These are phyloP conservation scores for Hippopotamyrus pictus DNA, from an alignment of 2,797 vertebrate genomes.

Conservation along the genomic window DNA sequence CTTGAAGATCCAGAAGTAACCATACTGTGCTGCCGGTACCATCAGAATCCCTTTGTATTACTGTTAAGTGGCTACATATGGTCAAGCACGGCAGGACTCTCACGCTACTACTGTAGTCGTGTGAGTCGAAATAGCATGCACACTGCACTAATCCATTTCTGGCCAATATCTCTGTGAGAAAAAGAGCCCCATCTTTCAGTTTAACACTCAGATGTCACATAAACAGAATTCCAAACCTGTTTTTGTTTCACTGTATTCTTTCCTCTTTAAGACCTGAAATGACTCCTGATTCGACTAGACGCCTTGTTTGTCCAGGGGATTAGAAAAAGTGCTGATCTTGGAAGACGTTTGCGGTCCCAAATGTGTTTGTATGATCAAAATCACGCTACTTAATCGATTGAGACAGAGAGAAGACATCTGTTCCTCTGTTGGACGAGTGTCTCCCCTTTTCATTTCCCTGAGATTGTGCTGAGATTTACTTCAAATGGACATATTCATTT, in stretches of 20 bases:
- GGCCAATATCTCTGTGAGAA: slow-evolving; percentile 21
- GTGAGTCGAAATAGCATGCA: slow-evolving; percentile 2
- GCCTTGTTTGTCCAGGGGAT: neutral
- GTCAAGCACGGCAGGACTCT: neutral
- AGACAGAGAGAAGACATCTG: slow-evolving; percentile 3
- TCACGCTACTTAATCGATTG: neutral
- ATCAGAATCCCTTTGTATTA: slow-evolving; percentile 19
- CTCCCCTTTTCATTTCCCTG: neutral
- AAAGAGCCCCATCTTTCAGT: neutral
- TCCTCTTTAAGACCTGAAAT: neutral
- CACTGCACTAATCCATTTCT: slow-evolving; percentile 20
- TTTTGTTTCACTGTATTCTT: slow-evolving; percentile 10
- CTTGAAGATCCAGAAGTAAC: slow-evolving; percentile 23
- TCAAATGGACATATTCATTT: neutral
- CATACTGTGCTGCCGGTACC: slow-evolving; percentile 9
- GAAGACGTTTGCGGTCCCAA: neutral
- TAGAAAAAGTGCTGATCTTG: neutral
- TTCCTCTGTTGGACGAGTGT: neutral
- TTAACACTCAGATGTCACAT: slow-evolving; percentile 11
- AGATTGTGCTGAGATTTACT: neutral
- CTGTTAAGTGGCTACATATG: slow-evolving; percentile 24
- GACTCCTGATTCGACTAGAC: neutral
- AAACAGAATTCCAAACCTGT: slow-evolving; percentile 4
- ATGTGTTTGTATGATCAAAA: neutral
- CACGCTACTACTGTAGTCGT: slow-evolving; percentile 14